Conservation (phyloP, 35 echinoderm and acorn worm species). For the Ophioderma brevispina region DNA sequence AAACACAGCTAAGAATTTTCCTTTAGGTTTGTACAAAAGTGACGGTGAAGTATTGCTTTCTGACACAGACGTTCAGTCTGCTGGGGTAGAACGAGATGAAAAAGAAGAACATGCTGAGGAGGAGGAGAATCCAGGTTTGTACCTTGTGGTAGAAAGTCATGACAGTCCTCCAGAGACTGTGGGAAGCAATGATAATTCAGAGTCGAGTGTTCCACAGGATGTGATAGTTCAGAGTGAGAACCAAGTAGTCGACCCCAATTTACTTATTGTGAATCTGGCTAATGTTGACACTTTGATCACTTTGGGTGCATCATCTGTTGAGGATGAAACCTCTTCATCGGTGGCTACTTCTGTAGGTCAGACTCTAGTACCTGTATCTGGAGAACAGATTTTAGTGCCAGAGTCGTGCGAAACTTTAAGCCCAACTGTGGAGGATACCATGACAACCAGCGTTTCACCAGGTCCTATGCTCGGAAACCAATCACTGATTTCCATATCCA, state of each 20-base stretch:
- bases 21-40: no score
- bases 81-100: no score
- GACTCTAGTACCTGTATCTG: not conserved
- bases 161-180: not conserved
- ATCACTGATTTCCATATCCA: not conserved
- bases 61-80: no score
- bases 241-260: not conserved
- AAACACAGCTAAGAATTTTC: no score
- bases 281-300: not conserved
- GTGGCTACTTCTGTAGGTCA: not conserved
- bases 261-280: not conserved
- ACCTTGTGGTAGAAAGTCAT: not conserved
- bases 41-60: no score
- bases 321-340: no score
- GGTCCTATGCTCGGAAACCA: not conserved
- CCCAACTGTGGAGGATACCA: not conserved
- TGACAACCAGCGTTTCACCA: not conserved
- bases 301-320: not conserved
- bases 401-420: not conserved
- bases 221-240: not conserved
- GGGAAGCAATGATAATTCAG: not conserved
- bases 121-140: not conserved
- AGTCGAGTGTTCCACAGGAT: not conserved
- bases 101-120: no score
- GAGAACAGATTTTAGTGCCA: not conserved